Conservation (phyloP, 2,888 invertebrate genomes). For the Phasia obesa region DNA sequence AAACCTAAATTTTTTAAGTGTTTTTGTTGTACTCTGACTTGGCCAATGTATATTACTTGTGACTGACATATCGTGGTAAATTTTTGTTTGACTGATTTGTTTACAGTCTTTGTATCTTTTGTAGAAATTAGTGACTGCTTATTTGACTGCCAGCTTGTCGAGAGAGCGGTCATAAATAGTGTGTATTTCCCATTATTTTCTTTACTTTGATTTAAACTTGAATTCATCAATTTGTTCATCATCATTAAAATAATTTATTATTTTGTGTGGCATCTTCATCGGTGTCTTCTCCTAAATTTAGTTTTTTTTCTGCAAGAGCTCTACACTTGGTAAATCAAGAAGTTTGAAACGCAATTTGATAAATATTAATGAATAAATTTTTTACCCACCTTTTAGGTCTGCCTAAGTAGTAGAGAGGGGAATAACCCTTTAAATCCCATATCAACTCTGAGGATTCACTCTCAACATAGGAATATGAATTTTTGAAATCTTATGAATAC, state of each 20-base stretch:
- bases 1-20: slow-evolving; percentile 23
- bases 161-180: slow-evolving; percentile 4
- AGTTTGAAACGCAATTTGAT: not conserved
- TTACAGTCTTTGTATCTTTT: slow-evolving; percentile 20
- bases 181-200: slow-evolving; percentile 22
- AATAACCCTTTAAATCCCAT: too few relatives aligned
- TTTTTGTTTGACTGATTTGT: slow-evolving; percentile 28
- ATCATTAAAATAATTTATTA: slow-evolving; percentile 49
- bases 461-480: too few relatives aligned
- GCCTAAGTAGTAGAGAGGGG: too few relatives aligned
- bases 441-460: too few relatives aligned
- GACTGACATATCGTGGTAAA: not conserved
- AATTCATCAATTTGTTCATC: slow-evolving; percentile 49
- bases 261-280: slow-evolving; percentile 27
- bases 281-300: not conserved
- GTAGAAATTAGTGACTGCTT: slow-evolving; percentile 36
- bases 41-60: slow-evolving; percentile 1
- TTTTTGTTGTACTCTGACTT: slow-evolving; percentile 1
- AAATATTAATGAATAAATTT: too few relatives aligned
- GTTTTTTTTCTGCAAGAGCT: not conserved
- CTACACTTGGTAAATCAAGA: not conserved
- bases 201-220: not conserved
- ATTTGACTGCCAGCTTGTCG: slow-evolving; percentile 19
- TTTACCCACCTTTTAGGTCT: too few relatives aligned
- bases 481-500: too few relatives aligned